phyloP scores from a whole-genome alignment of 2,113 vertebrate species.

The Pontoporia blainvillei region DNA sequence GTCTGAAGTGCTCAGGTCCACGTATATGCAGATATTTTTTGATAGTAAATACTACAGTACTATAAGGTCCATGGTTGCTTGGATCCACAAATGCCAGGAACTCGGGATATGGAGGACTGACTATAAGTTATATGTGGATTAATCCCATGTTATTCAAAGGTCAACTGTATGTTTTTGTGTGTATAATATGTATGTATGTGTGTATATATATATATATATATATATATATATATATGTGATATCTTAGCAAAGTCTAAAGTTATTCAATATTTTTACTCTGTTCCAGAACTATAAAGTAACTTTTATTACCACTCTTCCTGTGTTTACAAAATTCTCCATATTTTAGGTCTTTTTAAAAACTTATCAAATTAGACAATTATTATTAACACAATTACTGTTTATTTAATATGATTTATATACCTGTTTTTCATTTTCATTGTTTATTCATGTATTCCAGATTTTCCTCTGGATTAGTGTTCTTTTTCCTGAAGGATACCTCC shows the following conservation, averaged over 20 bases:
- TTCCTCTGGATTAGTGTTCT: background rate
- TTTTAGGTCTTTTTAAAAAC: background rate
- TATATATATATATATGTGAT: background rate
- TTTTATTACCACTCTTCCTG: background rate
- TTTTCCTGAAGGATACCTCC: background rate
- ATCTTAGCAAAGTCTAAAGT: background rate
- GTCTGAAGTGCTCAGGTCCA: background rate
- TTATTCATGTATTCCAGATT: background rate
- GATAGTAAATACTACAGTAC: too few species aligned
- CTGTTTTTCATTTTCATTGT: background rate
- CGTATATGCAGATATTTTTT: background rate
- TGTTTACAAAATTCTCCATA: background rate
- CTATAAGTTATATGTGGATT: background rate
- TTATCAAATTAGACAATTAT: background rate
- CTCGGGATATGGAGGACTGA: background rate
- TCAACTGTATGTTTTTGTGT: background rate
- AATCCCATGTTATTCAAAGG: background rate
- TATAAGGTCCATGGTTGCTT: background rate
- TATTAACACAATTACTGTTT: background rate
- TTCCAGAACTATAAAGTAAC: background rate
- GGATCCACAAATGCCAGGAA: background rate
- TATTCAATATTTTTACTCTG: background rate
- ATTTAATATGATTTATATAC: background rate
- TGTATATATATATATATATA: background rate
- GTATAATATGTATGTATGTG: accelerated